Evolutionary conservation across 2,113 vertebrate genomes (phyloP).

Genomic region (Podocnemis expansa): DNA sequence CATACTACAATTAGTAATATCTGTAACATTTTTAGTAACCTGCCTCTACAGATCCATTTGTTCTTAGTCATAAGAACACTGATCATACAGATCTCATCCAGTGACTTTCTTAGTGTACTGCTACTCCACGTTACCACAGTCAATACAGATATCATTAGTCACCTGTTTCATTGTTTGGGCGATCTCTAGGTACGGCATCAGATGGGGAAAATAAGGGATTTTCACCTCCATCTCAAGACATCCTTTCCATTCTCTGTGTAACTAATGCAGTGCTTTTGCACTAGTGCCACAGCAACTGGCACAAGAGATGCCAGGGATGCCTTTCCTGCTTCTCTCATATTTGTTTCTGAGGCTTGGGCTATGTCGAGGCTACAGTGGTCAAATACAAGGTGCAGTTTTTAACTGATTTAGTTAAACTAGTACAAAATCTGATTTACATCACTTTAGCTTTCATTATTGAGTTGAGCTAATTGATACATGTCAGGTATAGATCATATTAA

Average conservation of each 20-base stretch:
- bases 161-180: not conserved
- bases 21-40: constrained; percentile 8
- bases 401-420: constrained; percentile 45
- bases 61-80: not conserved
- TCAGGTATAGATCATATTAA: constrained; percentile 55
- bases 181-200: not conserved
- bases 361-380: not conserved
- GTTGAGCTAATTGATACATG: constrained; percentile 51
- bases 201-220: not conserved
- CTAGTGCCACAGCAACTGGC: not conserved
- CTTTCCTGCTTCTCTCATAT: not conserved
- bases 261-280: not conserved
- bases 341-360: not conserved
- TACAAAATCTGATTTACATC: constrained; percentile 58
- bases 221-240: not conserved
- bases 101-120: not conserved
- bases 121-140: not conserved
- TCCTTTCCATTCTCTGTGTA: not conserved
- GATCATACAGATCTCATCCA: not conserved
- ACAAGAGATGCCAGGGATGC: accelerated
- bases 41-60: not conserved
- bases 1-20: constrained; percentile 6
- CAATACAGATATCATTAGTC: not conserved
- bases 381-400: constrained; percentile 44
- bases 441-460: constrained; percentile 54